phyloP scores from a whole-genome alignment of 2,797 vertebrate species.

The Perdix hodgsoniae region DNA sequence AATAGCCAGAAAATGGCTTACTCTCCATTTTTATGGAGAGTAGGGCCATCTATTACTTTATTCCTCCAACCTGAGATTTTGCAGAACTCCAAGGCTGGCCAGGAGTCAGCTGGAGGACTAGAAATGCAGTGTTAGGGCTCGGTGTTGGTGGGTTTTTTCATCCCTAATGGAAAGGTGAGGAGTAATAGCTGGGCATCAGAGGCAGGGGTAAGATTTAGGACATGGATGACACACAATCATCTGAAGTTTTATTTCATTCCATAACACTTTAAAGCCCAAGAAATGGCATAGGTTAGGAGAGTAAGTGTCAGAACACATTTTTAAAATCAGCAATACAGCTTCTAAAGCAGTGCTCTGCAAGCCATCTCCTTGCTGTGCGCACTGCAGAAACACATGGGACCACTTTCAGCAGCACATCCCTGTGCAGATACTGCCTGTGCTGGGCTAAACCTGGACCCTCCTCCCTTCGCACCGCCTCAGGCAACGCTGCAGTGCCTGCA shows the following conservation, averaged over 20 bases:
- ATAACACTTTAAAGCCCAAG: neutral
- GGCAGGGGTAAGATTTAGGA: neutral
- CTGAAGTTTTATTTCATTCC: conserved; percentile 26
- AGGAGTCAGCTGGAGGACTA: neutral
- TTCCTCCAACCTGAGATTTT: conserved; percentile 21
- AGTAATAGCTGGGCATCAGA: neutral
- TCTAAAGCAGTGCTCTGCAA: conserved; percentile 18
- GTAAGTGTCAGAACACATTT: conserved; percentile 15
- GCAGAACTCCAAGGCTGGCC: neutral
- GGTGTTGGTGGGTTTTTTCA: neutral
- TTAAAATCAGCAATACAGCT: neutral
- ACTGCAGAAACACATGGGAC: neutral
- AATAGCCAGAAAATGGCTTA: neutral
- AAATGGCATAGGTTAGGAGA: conserved; percentile 9
- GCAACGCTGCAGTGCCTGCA: neutral
- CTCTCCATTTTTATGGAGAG: neutral
- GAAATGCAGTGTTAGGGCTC: neutral
- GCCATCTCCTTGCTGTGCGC: neutral
- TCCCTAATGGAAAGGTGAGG: neutral
- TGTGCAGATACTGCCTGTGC: neutral
- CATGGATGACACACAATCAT: neutral
- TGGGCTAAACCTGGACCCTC: neutral
- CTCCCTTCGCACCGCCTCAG: neutral
- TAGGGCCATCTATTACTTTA: neutral
- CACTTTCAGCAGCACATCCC: neutral